A percentile compares a stretch with the other conserved stretches of the same genome.
These are phyloP conservation scores for Arothron firmamentum DNA, from an alignment of 2,113 vertebrate species.

Conservation along the genomic window DNA sequence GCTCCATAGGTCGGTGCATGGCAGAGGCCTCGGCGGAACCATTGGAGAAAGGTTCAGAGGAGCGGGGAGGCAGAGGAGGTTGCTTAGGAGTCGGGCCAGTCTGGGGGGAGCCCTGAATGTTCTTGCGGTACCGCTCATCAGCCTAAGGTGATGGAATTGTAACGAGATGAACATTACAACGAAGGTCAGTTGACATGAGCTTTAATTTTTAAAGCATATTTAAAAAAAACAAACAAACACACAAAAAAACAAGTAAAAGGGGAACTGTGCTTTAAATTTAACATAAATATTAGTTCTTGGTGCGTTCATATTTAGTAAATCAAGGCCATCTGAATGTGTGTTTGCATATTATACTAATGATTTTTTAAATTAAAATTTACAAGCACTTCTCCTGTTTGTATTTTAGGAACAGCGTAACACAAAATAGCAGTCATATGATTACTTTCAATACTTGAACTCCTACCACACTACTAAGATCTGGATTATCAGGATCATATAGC, in stretches of 20 bases:
- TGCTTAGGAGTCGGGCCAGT: conserved; percentile 86
- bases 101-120: conserved; percentile 94
- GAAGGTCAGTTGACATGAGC: conserved; percentile 2
- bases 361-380: too few relatives aligned
- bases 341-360: too few relatives aligned
- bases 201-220: too few relatives aligned
- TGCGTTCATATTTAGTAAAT: too few relatives aligned
- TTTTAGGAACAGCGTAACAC: too few relatives aligned
- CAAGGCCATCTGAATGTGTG: too few relatives aligned
- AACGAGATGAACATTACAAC: background rate
- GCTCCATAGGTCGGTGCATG: conserved; percentile 91
- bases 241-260: conserved; percentile 12
- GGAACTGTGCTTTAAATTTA: conserved; percentile 9
- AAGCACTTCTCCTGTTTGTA: too few relatives aligned
- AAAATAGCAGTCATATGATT: too few relatives aligned
- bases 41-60: conserved; percentile 90
- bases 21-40: conserved; percentile 81
- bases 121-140: conserved; percentile 95
- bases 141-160: conserved; percentile 73
- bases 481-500: too few relatives aligned
- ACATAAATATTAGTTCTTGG: background rate
- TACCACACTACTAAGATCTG: too few relatives aligned
- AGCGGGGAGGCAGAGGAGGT: conserved; percentile 92
- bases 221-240: background rate
- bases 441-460: too few relatives aligned